A percentile compares a stretch with the other conserved stretches of the same genome.
phyloP scores from a whole-genome alignment of 2,113 vertebrate genomes.

The Apteryx mantelli region DNA sequence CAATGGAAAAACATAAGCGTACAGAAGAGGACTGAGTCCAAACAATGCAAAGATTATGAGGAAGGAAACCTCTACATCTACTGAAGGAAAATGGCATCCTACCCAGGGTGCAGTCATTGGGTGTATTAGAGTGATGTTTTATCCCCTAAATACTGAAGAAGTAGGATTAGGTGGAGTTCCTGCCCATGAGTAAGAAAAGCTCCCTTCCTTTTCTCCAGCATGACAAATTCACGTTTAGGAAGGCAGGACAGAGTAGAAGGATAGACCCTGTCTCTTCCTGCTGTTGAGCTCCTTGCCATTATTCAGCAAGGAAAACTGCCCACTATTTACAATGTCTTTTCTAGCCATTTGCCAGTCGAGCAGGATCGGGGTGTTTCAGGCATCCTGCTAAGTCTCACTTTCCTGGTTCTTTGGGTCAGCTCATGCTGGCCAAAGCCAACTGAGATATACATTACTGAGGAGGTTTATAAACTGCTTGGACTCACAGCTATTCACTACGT shows the following conservation, averaged over 20 bases:
- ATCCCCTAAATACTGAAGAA: background rate
- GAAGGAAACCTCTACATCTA: background rate
- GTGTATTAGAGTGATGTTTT: background rate
- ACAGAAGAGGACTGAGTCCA: background rate
- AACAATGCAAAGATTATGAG: background rate
- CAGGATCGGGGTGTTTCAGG: background rate
- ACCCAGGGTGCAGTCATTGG: background rate
- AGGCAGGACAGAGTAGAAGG: background rate
- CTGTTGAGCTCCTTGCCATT: background rate
- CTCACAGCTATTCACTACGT: background rate
- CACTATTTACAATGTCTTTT: background rate
- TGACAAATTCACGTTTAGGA: background rate
- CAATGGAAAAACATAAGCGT: background rate
- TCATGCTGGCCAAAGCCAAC: background rate
- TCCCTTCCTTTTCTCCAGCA: background rate
- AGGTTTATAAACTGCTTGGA: background rate
- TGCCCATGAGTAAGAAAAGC: background rate
- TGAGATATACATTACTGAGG: background rate
- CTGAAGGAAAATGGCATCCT: background rate
- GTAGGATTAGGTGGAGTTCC: background rate
- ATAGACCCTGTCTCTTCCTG: background rate
- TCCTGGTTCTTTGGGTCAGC: background rate
- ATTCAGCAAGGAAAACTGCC: background rate
- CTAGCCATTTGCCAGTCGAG: rapidly evolving
- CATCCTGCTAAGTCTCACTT: background rate